phyloP scores from a whole-genome alignment of 2,797 vertebrate species.

The Rhinatrema bivittatum region DNA sequence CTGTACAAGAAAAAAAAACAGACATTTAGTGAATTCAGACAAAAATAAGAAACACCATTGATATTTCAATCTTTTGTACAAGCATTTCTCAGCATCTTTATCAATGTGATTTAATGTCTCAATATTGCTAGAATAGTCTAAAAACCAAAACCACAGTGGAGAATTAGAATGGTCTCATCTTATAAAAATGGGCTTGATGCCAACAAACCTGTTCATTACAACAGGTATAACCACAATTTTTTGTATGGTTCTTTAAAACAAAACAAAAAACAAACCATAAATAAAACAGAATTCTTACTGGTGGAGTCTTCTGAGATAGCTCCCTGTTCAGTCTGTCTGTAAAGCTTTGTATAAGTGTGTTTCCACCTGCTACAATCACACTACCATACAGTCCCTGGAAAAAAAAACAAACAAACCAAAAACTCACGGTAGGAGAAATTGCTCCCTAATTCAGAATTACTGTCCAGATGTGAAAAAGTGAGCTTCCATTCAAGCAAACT shows the following conservation, averaged over 20 bases:
- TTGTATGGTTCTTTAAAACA: too few species aligned
- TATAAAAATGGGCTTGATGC: too few species aligned
- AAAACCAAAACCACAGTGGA: too few species aligned
- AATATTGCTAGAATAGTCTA: too few species aligned
- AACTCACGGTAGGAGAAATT: too few species aligned
- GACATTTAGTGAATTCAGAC: neutral
- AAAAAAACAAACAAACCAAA: slow-evolving; percentile 15
- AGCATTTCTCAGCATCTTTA: neutral
- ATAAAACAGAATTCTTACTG: slow-evolving; percentile 65
- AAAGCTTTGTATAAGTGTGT: slow-evolving; percentile 95
- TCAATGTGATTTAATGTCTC: too few species aligned
- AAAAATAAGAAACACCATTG: neutral
- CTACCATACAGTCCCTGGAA: slow-evolving; percentile 90
- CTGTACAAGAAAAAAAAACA: slow-evolving; percentile 47
- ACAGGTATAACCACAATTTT: neutral
- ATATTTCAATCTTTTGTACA: neutral
- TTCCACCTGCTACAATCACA: slow-evolving; percentile 93
- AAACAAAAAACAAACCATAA: too few species aligned
- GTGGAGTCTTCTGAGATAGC: slow-evolving; percentile 96
- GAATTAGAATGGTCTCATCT: too few species aligned
- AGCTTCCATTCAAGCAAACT: too few species aligned
- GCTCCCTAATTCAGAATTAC: too few species aligned
- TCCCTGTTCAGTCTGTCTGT: slow-evolving; percentile 93
- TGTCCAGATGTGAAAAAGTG: too few species aligned
- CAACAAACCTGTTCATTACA: too few species aligned